A percentile compares a stretch with the other conserved stretches of the same genome.
Conservation (phyloP, 2,888 invertebrate species). For the Ophion ellenae region DNA sequence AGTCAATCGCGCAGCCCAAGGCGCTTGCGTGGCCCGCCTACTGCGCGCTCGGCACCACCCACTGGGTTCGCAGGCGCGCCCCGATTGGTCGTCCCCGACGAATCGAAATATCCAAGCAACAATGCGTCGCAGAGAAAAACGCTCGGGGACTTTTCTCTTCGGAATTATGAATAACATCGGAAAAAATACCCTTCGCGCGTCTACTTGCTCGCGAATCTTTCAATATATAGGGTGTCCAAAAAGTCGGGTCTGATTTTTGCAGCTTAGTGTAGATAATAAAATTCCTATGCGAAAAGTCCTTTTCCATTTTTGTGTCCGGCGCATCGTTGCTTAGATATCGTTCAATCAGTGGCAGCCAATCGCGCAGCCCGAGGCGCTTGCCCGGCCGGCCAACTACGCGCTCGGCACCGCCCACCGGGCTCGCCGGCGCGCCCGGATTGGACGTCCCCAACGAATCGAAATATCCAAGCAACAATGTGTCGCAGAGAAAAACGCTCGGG, state of each 20-base stretch:
- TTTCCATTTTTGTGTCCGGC: background rate
- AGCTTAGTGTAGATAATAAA: background rate
- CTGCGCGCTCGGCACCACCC: too few relatives aligned
- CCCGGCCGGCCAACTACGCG: too few relatives aligned
- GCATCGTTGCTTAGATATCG: conserved; percentile 4
- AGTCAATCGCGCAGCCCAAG: background rate
- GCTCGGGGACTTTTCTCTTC: background rate
- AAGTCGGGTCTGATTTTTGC: background rate
- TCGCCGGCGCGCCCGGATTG: too few relatives aligned
- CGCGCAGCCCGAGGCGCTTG: background rate
- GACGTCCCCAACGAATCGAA: background rate
- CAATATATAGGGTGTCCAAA: background rate
- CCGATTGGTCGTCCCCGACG: too few relatives aligned
- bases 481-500: background rate
- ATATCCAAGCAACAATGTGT: background rate
- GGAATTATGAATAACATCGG: background rate
- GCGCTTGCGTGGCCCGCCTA: background rate
- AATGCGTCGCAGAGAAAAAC: background rate
- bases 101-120: background rate
- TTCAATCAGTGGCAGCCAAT: background rate
- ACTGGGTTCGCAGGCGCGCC: too few relatives aligned
- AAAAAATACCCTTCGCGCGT: background rate
- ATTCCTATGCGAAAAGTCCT: background rate
- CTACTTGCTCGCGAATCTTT: background rate
- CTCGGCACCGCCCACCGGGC: too few relatives aligned